Evolutionary conservation across 2,797 vertebrate genomes (phyloP).

Genomic region (Nyctibius grandis): DNA sequence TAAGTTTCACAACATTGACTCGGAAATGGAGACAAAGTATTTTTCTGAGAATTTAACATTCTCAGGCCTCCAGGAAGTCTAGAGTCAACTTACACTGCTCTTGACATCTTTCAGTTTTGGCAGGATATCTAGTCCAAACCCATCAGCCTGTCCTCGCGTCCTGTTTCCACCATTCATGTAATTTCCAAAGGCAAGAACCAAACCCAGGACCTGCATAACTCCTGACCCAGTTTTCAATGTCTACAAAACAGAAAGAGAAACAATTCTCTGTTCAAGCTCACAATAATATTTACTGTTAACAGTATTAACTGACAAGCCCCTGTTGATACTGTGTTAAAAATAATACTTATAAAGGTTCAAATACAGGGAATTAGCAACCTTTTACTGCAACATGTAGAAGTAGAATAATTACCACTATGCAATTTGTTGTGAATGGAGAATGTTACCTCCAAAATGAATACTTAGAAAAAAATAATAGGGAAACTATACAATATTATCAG

Average conservation of each 20-base stretch:
- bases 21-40: neutral
- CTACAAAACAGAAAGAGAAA: slow-evolving; percentile 69
- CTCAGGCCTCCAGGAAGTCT: neutral
- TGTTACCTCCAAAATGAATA: neutral
- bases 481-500: neutral
- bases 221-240: slow-evolving; percentile 80
- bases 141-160: slow-evolving; percentile 94
- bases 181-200: slow-evolving; percentile 96
- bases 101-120: slow-evolving; percentile 98
- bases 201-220: slow-evolving; percentile 87
- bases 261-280: neutral
- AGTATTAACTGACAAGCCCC: neutral
- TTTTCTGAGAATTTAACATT: neutral
- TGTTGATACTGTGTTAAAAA: neutral
- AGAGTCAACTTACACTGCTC: slow-evolving; percentile 88
- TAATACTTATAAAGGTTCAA: neutral
- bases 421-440: neutral
- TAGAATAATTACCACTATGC: neutral
- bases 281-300: neutral
- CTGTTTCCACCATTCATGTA: slow-evolving; percentile 98
- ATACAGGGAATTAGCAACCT: neutral
- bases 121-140: slow-evolving; percentile 95
- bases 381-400: neutral
- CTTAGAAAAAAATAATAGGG: neutral
- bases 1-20: neutral